Conservation (phyloP, 2,113 vertebrate species). For the Pseudopipra pipra region DNA sequence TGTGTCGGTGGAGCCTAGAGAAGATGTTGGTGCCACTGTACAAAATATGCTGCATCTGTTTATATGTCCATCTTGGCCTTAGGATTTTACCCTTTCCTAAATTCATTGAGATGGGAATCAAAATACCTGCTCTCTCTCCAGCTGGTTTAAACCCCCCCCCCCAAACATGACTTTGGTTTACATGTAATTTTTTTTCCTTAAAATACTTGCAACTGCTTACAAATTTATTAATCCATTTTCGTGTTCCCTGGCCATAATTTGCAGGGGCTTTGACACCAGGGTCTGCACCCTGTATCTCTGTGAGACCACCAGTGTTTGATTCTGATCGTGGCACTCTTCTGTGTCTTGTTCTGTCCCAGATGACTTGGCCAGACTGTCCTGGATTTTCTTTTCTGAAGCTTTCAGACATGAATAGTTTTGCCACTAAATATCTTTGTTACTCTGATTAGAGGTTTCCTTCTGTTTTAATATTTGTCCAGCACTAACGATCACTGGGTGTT, state of each 20-base stretch:
- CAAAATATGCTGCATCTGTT: not conserved
- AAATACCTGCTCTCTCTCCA: not conserved
- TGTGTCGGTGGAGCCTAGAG: not conserved
- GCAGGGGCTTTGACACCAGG: not conserved
- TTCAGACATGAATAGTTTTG: not conserved
- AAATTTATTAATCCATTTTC: not conserved
- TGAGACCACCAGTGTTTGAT: not conserved
- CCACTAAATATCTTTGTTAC: not conserved
- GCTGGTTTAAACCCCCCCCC: not conserved
- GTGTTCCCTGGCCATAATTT: not conserved
- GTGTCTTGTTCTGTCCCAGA: fast-evolving
- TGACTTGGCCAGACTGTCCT: not conserved
- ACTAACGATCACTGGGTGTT: not conserved
- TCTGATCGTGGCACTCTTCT: not conserved
- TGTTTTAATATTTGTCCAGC: not conserved
- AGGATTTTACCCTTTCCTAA: not conserved
- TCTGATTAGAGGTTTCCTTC: not conserved
- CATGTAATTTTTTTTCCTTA: not conserved
- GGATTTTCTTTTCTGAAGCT: not conserved
- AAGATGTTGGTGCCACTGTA: not conserved
- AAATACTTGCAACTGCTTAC: not conserved
- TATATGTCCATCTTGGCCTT: not conserved
- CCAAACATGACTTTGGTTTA: not conserved
- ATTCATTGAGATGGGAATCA: not conserved
- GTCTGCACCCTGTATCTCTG: not conserved